These are phyloP conservation scores for Megathymus violae DNA, from an alignment of 1,140 invertebrate genomes.

Conservation along the genomic window DNA sequence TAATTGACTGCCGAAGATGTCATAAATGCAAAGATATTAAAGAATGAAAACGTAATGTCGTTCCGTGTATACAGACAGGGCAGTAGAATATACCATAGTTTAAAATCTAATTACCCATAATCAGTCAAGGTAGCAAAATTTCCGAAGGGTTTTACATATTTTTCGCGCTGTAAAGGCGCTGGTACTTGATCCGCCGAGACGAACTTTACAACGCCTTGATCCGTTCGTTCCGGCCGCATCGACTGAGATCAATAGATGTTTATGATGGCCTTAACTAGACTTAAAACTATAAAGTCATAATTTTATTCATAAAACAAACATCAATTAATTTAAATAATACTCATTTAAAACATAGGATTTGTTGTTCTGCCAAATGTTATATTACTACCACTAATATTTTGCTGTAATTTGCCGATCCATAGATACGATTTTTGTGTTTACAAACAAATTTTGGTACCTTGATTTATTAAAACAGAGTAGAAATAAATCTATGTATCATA, in stretches of 20 bases:
- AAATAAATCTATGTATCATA: background rate
- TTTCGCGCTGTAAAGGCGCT: conserved; percentile 31
- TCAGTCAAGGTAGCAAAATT: conserved; percentile 32
- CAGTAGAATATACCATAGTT: conserved; percentile 25
- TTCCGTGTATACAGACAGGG: conserved; percentile 12
- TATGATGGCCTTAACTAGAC: conserved; percentile 29
- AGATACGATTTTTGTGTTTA: background rate
- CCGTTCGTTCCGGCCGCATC: conserved; percentile 11
- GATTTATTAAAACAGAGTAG: background rate
- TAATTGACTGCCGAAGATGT: conserved; percentile 40
- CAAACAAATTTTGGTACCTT: conserved; percentile 28
- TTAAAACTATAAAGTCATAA: conserved; percentile 30
- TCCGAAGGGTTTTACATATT: conserved; percentile 11
- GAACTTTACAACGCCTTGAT: conserved; percentile 8
- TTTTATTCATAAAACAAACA: conserved; percentile 17
- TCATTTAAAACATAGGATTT: conserved; percentile 19
- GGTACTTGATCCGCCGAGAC: conserved; percentile 10
- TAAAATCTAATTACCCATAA: conserved; percentile 33
- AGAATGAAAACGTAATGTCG: background rate
- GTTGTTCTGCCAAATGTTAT: conserved; percentile 6
- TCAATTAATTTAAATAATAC: conserved; percentile 19
- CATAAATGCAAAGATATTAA: conserved; percentile 28
- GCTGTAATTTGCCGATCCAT: background rate
- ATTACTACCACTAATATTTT: background rate
- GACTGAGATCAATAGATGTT: conserved; percentile 32